A percentile compares a stretch with the other conserved stretches of the same genome.
phyloP scores from a whole-genome alignment of 2,797 vertebrate species.

The Alfaro cultratus region DNA sequence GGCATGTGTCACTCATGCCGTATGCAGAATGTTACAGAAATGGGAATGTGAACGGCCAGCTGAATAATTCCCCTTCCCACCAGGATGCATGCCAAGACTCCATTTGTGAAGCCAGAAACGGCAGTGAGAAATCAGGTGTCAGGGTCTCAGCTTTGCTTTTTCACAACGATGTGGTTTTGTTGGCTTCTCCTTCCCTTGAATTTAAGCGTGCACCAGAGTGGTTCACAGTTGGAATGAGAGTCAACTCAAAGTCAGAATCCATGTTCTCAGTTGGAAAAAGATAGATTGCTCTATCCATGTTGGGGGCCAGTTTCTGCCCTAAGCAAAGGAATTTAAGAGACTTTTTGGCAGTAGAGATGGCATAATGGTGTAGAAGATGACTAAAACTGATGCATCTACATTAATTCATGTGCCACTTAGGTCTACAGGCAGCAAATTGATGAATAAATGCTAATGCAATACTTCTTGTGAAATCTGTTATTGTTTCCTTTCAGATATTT shows the following conservation, averaged over 20 bases:
- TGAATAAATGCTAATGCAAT: conserved; percentile 12
- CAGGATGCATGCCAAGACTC: not conserved
- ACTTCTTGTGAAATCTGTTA: conserved; percentile 15
- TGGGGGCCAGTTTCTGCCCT: not conserved
- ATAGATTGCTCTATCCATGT: not conserved
- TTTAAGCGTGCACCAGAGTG: not conserved
- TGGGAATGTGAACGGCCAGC: not conserved
- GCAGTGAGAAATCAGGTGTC: not conserved
- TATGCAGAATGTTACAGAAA: not conserved
- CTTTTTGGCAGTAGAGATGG: not conserved
- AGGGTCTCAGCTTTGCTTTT: not conserved
- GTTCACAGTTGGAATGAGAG: not conserved
- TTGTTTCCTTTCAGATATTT: conserved; percentile 13
- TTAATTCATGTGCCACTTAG: not conserved
- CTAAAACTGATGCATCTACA: not conserved
- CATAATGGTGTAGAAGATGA: not conserved
- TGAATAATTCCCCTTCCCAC: not conserved
- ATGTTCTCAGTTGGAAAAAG: not conserved
- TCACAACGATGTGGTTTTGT: not conserved
- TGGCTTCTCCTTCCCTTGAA: not conserved
- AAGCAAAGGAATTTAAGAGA: not conserved
- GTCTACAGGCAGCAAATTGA: not conserved
- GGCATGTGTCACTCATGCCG: not conserved
- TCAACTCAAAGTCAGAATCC: not conserved
- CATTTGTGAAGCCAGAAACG: not conserved